These are phyloP conservation scores for Tetranychus urticae DNA, from an alignment of 1,140 invertebrate genomes.

Conservation along the genomic window DNA sequence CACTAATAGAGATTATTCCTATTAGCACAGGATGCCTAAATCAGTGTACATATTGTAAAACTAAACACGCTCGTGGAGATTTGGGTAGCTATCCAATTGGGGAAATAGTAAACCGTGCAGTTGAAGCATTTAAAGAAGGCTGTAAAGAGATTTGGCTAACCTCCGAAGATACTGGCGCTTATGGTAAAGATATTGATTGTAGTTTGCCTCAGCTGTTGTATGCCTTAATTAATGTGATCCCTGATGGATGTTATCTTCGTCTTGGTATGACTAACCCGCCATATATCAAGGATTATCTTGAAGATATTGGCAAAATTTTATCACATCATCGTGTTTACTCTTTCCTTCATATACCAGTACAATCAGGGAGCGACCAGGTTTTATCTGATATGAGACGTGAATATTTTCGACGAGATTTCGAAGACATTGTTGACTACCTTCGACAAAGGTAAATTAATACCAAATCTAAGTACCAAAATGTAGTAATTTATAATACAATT, in stretches of 20 bases:
- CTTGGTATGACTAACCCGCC: constrained; percentile 96
- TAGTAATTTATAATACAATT: not conserved
- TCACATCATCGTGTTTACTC: constrained; percentile 63
- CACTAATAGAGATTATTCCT: constrained; percentile 87
- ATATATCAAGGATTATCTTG: constrained; percentile 81
- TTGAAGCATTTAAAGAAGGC: constrained; percentile 64
- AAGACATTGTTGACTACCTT: constrained; percentile 62
- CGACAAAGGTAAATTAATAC: constrained; percentile 31
- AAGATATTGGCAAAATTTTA: constrained; percentile 64
- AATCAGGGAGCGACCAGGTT: constrained; percentile 80
- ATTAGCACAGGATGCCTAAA: constrained; percentile 92
- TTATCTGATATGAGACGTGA: constrained; percentile 88
- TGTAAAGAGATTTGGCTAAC: constrained; percentile 96
- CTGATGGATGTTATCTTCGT: constrained; percentile 46
- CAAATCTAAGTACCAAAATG: no score
- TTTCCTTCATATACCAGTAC: constrained; percentile 90
- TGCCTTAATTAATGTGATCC: constrained; percentile 68
- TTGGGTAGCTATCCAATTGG: constrained; percentile 67
- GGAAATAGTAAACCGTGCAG: constrained; percentile 27
- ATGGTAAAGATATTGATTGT: constrained; percentile 75
- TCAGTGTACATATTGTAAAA: constrained; percentile 97
- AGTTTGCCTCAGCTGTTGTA: constrained; percentile 63
- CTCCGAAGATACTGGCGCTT: constrained; percentile 91
- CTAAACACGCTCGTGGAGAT: constrained; percentile 86
- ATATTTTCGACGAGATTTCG: constrained; percentile 67